phyloP scores from a whole-genome alignment of 2,888 invertebrate genomes.

The Thyatira batis region DNA sequence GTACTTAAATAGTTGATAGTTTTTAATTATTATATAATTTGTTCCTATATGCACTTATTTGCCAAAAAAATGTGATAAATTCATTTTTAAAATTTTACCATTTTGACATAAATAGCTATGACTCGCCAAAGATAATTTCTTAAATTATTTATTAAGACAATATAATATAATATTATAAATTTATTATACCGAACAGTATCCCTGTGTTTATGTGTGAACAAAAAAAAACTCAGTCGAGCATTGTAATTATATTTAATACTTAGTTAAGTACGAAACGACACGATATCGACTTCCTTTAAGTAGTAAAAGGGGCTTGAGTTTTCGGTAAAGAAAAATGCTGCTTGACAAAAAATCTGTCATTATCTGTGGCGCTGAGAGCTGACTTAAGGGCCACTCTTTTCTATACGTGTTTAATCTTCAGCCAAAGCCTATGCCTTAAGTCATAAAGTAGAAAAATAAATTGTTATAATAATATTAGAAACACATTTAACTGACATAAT shows the following conservation, averaged over 20 bases:
- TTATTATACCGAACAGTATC: slow-evolving; percentile 19
- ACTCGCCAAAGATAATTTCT: slow-evolving; percentile 29
- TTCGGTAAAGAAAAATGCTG: no score
- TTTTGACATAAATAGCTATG: slow-evolving; percentile 17
- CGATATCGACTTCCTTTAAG: slow-evolving; percentile 70
- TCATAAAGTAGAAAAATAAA: no score
- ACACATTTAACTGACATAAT: slow-evolving; percentile 47
- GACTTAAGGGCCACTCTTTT: no score
- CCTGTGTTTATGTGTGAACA: slow-evolving; percentile 49
- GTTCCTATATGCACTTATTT: slow-evolving; percentile 39
- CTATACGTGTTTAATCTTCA: no score
- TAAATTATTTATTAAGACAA: slow-evolving; percentile 12
- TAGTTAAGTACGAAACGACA: slow-evolving; percentile 67
- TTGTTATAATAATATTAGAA: no score
- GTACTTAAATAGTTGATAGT: slow-evolving; percentile 19
- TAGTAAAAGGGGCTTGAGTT: neutral
- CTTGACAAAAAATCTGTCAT: no score
- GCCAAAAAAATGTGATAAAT: slow-evolving; percentile 41
- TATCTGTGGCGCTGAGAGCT: no score
- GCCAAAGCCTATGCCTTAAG: no score
- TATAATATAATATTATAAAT: slow-evolving; percentile 13
- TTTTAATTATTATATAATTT: slow-evolving; percentile 22
- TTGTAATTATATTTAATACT: slow-evolving; percentile 54
- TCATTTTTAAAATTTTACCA: slow-evolving; percentile 4
- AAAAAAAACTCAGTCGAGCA: slow-evolving; percentile 62